A percentile compares a stretch with the other conserved stretches of the same genome.
Evolutionary conservation across 2,797 vertebrate species (phyloP).

Genomic region (Pelodytes ibericus): DNA sequence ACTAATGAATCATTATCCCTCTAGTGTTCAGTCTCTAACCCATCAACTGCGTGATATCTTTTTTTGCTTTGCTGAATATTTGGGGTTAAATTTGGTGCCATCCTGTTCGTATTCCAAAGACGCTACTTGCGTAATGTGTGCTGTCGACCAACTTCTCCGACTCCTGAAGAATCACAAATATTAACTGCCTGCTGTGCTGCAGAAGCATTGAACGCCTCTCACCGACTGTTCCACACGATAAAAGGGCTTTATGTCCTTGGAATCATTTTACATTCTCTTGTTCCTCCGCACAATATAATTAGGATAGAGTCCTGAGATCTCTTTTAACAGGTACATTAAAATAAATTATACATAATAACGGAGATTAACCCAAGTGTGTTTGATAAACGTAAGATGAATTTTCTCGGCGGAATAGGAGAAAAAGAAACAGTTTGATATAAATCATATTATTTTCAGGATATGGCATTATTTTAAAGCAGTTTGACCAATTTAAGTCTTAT

Average conservation of each 20-base stretch:
- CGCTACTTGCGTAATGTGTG: background rate
- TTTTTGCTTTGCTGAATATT: background rate
- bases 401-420: background rate
- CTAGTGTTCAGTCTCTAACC: no score
- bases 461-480: background rate
- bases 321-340: constrained; percentile 31
- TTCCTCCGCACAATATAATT: constrained; percentile 17
- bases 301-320: background rate
- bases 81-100: background rate
- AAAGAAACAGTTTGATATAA: constrained; percentile 26
- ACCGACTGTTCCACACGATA: constrained; percentile 7
- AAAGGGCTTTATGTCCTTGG: constrained; percentile 13
- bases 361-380: constrained; percentile 15
- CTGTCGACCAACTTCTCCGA: background rate
- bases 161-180: constrained; percentile 13
- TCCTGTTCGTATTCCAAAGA: background rate
- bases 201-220: background rate
- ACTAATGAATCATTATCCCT: no score
- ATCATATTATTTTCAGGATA: background rate
- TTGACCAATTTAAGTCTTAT: background rate
- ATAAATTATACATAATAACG: constrained; percentile 32
- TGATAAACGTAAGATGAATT: constrained; percentile 7
- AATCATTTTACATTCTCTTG: background rate
- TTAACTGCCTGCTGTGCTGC: constrained; percentile 25
- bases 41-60: no score